phyloP scores from a whole-genome alignment of 2,797 vertebrate species.

The Melanotaenia nigrans region DNA sequence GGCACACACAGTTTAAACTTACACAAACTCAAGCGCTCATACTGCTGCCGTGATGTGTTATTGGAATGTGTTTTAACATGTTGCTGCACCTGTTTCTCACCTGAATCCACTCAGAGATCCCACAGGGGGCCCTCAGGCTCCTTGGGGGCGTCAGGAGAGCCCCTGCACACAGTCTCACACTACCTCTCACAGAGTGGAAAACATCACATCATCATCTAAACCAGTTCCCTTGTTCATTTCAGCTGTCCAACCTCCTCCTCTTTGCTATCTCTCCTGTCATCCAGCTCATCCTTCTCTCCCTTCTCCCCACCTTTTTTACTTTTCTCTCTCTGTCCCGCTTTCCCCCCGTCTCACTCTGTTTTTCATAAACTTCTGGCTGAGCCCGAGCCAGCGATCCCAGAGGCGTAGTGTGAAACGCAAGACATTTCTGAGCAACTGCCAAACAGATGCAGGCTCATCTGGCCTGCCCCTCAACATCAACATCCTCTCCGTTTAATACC shows the following conservation, averaged over 20 bases:
- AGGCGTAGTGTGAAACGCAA: constrained; percentile 80
- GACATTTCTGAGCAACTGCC: constrained; percentile 77
- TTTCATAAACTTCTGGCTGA: constrained; percentile 82
- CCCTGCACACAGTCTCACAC: constrained; percentile 19
- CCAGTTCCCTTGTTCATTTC: constrained; percentile 57
- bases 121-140: constrained; percentile 62
- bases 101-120: constrained; percentile 54
- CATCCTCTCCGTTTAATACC: constrained; percentile 66
- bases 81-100: constrained; percentile 67
- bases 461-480: constrained; percentile 65
- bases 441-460: constrained; percentile 80
- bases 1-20: constrained; percentile 9
- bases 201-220: constrained; percentile 72
- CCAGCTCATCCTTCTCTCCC: constrained; percentile 63
- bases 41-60: constrained; percentile 11
- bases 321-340: neutral
- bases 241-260: constrained; percentile 61
- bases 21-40: neutral
- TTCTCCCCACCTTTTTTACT: constrained; percentile 1
- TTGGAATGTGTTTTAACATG: constrained; percentile 25
- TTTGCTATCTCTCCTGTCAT: constrained; percentile 63
- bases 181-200: constrained; percentile 60
- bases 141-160: constrained; percentile 70
- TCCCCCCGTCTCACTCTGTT: constrained; percentile 66
- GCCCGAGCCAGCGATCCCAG: constrained; percentile 68